Evolutionary conservation across 2,113 vertebrate genomes (phyloP).

Genomic region (Pygoscelis adeliae): DNA sequence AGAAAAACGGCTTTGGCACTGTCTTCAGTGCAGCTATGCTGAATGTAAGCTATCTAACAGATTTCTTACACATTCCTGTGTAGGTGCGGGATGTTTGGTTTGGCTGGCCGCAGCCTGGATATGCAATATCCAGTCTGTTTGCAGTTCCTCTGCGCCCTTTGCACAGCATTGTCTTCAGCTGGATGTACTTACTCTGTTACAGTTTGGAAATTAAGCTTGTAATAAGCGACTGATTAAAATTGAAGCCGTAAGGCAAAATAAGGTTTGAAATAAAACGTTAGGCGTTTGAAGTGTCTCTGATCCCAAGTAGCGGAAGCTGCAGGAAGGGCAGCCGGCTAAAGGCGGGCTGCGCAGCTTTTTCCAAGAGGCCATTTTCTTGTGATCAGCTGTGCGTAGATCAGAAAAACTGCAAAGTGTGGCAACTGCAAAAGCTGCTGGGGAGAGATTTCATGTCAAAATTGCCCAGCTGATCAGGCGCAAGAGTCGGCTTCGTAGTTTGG

Average conservation of each 20-base stretch:
- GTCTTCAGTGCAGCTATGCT: fast-evolving
- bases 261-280: fast-evolving
- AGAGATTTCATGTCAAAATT: fast-evolving
- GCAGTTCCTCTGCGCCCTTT: not conserved
- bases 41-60: fast-evolving
- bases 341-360: fast-evolving
- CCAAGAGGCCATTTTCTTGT: fast-evolving
- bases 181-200: fast-evolving
- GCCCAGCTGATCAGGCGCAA: fast-evolving
- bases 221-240: not conserved
- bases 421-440: not conserved
- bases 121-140: fast-evolving
- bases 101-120: fast-evolving
- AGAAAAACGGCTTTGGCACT: not conserved
- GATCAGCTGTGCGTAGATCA: fast-evolving
- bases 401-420: fast-evolving
- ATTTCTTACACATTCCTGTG: fast-evolving
- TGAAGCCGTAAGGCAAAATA: not conserved
- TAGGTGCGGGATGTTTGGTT: not conserved
- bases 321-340: not conserved
- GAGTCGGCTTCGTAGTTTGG: fast-evolving
- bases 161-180: fast-evolving
- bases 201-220: fast-evolving
- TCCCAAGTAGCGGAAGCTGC: fast-evolving
- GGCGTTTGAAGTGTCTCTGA: fast-evolving